Conservation (phyloP, 2,888 invertebrate species). For the Drosophila melanocephala region DNA sequence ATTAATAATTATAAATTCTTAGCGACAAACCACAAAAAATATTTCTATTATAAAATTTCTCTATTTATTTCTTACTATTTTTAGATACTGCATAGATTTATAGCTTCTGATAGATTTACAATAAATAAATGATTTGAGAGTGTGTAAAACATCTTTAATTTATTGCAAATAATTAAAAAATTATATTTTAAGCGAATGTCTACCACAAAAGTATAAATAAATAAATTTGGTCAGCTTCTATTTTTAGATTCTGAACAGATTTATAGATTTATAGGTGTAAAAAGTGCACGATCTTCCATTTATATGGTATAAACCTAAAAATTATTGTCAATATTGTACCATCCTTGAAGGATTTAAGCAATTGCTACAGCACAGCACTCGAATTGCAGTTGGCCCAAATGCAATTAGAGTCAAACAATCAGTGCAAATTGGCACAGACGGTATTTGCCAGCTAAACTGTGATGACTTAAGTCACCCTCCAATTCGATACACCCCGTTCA, state of each 20-base stretch:
- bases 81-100: neutral
- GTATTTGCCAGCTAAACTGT: conserved; percentile 13
- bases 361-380: neutral
- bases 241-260: neutral
- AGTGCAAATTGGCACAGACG: conserved; percentile 9
- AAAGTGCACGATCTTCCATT: neutral
- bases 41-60: neutral
- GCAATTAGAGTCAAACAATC: conserved; percentile 40
- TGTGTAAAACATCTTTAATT: neutral
- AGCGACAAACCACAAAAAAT: neutral
- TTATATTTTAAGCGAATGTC: neutral
- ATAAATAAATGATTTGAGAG: neutral
- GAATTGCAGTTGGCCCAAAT: conserved; percentile 16
- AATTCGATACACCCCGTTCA: neutral
- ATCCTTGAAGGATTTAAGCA: neutral
- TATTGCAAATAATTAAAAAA: neutral
- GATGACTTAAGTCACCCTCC: conserved; percentile 6
- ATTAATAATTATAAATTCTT: neutral
- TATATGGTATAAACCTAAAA: neutral
- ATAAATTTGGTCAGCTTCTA: neutral
- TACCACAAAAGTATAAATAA: neutral
- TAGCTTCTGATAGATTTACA: neutral
- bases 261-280: neutral
- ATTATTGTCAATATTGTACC: neutral
- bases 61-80: neutral